Percentiles rank a stretch among this genome's conserved stretches.
Evolutionary conservation across 2,113 vertebrate species (phyloP).

Genomic region (Corapipo altera): DNA sequence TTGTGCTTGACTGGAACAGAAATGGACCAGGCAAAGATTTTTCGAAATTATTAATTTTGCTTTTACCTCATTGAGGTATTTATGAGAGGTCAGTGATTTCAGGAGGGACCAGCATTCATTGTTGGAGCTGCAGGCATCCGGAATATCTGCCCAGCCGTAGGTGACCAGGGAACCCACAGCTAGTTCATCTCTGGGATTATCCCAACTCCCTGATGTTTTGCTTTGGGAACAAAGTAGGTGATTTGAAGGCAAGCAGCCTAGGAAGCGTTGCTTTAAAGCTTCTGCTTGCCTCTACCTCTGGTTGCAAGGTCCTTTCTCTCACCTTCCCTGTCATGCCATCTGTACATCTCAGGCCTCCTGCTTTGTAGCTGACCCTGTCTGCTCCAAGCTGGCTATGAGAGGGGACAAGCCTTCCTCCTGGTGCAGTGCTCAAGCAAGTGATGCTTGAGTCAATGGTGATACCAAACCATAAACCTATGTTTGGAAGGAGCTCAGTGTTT

Average conservation of each 20-base stretch:
- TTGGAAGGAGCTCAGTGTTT: neutral
- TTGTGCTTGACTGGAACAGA: neutral
- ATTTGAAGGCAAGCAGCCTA: neutral
- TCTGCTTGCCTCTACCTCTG: neutral
- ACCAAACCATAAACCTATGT: fast-evolving
- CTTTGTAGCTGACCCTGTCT: neutral
- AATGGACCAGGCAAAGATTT: neutral
- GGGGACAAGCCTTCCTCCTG: neutral
- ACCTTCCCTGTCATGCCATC: neutral
- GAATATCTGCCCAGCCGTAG: neutral
- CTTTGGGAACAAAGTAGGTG: neutral
- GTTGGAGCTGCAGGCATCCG: neutral
- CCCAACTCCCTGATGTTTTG: neutral
- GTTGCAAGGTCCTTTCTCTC: neutral
- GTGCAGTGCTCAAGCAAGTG: neutral
- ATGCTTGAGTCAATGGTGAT: neutral
- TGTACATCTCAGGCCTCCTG: neutral
- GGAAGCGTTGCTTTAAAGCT: neutral
- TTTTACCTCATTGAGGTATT: neutral
- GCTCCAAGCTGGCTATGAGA: neutral
- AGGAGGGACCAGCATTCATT: neutral
- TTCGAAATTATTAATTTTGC: neutral
- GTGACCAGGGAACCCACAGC: neutral
- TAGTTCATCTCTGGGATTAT: neutral
- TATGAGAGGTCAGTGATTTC: neutral